Percentiles rank a stretch among this genome's conserved stretches.
phyloP scores from a whole-genome alignment of 2,113 vertebrate species.

The Vulpes lagopus region DNA sequence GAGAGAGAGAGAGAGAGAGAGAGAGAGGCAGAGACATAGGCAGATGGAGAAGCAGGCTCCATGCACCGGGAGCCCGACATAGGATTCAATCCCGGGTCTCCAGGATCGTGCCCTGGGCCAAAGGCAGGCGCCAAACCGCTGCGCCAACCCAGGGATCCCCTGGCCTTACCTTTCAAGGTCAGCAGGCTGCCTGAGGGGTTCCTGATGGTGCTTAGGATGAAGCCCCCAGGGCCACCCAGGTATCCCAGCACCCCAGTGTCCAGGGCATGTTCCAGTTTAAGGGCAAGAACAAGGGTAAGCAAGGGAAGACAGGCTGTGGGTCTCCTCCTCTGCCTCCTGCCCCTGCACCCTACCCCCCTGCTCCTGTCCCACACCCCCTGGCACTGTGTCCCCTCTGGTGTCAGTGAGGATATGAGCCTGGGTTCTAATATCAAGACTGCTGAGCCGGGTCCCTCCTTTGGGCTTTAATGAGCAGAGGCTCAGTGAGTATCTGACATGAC shows the following conservation, averaged over 20 bases:
- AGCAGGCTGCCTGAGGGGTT: neutral
- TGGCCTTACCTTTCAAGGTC: rapidly evolving
- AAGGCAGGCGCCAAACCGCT: too few relatives aligned
- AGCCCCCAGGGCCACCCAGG: neutral
- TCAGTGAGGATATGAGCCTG: neutral
- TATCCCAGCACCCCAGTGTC: neutral
- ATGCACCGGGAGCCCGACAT: too few relatives aligned
- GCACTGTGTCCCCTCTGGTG: neutral
- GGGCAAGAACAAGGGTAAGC: neutral
- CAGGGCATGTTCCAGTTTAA: neutral
- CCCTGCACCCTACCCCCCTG: rapidly evolving
- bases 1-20: too few relatives aligned
- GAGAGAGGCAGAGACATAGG: too few relatives aligned
- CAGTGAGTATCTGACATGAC: neutral
- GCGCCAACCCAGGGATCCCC: too few relatives aligned
- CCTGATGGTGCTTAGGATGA: neutral
- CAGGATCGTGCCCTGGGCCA: too few relatives aligned
- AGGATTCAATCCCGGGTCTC: too few relatives aligned
- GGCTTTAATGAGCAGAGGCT: neutral
- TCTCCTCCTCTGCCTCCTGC: neutral
- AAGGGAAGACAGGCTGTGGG: neutral
- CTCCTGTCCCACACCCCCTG: neutral
- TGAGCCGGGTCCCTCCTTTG: neutral
- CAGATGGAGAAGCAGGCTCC: too few relatives aligned
- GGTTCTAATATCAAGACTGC: neutral